A percentile compares a stretch with the other conserved stretches of the same genome.
Evolutionary conservation across 1,140 invertebrate species (phyloP).

Genomic region (Zaprionus capensis): DNA sequence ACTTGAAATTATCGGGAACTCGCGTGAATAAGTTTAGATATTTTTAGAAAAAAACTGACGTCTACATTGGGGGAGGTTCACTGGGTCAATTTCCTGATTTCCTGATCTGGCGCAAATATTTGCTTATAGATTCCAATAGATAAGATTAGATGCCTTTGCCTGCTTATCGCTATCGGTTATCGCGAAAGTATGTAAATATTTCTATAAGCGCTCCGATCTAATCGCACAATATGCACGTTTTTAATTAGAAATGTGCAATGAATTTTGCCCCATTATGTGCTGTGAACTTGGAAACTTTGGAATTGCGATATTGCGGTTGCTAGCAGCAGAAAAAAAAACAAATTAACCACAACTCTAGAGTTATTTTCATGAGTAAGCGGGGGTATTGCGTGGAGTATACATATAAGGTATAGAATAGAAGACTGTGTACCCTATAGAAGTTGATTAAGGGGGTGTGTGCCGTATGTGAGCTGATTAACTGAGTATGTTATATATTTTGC

Average conservation of each 20-base stretch:
- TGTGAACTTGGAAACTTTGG: constrained; percentile 46
- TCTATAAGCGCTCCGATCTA: constrained; percentile 38
- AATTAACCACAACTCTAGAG: not conserved
- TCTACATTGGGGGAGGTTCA: not conserved
- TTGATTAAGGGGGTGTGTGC: not conserved
- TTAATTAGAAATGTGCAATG: constrained; percentile 54
- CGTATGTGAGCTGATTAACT: not conserved
- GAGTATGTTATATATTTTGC: not conserved
- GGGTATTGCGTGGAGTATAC: not conserved
- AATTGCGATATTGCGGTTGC: constrained; percentile 16
- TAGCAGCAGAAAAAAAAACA: not conserved
- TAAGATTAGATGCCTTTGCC: constrained; percentile 50
- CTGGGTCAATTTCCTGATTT: constrained; percentile 10
- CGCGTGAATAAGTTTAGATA: constrained; percentile 22
- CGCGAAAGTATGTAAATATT: constrained; percentile 31
- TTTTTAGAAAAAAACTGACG: constrained; percentile 4
- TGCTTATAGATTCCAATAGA: constrained; percentile 39
- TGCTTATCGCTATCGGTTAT: constrained; percentile 17
- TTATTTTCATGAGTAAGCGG: constrained; percentile 1
- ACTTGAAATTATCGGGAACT: constrained; percentile 2
- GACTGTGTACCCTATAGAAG: not conserved
- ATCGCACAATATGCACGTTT: constrained; percentile 44
- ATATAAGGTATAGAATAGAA: not conserved
- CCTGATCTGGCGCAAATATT: constrained; percentile 41
- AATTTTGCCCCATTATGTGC: constrained; percentile 15